phyloP scores from a whole-genome alignment of 1,140 invertebrate genomes.

The Pseudoatta argentina region DNA sequence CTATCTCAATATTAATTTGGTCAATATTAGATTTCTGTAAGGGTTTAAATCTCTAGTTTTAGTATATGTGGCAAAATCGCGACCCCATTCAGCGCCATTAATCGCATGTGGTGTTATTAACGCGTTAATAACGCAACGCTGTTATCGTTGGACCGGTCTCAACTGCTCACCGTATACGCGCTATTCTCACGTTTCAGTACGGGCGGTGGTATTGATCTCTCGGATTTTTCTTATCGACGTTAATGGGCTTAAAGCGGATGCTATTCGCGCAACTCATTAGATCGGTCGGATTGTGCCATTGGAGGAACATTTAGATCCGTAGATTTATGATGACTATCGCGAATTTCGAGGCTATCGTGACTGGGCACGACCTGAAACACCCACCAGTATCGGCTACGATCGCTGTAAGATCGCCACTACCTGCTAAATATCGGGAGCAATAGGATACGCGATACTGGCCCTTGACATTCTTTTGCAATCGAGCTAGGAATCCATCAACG shows the following conservation, averaged over 20 bases:
- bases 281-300: constrained; percentile 60
- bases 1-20: too few relatives aligned
- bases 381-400: constrained; percentile 58
- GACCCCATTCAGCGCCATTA: constrained; percentile 53
- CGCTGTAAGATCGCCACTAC: constrained; percentile 50
- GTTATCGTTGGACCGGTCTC: constrained; percentile 41
- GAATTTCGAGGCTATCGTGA: constrained; percentile 76
- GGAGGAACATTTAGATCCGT: constrained; percentile 60
- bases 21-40: too few relatives aligned
- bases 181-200: constrained; percentile 64
- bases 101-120: constrained; percentile 59
- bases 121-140: constrained; percentile 61
- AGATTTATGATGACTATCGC: constrained; percentile 74
- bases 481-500: constrained; percentile 11
- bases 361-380: constrained; percentile 64
- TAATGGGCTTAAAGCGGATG: constrained; percentile 60
- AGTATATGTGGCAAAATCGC: constrained; percentile 3
- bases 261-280: constrained; percentile 73
- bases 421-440: constrained; percentile 70
- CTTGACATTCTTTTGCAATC: constrained; percentile 66
- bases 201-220: constrained; percentile 39
- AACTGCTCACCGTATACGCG: constrained; percentile 16
- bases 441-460: constrained; percentile 63
- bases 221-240: constrained; percentile 55
- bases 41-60: background rate